Conservation (phyloP, 2,888 invertebrate species). For the Allolobophora icterica region DNA sequence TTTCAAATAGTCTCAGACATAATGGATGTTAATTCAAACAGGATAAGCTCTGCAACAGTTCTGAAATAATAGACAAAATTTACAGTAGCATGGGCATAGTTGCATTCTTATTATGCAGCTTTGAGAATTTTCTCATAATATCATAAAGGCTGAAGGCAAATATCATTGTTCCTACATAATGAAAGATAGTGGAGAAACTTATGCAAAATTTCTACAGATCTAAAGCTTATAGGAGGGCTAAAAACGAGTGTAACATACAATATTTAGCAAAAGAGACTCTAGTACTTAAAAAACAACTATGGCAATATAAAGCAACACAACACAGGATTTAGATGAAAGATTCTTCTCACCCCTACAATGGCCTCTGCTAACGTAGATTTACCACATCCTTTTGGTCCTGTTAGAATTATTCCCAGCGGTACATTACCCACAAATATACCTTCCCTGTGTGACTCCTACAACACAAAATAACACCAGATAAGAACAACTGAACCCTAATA, state of each 20-base stretch:
- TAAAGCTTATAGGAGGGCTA: no score
- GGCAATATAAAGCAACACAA: not conserved
- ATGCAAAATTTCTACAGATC: no score
- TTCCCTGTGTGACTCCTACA: not conserved
- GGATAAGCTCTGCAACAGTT: no score
- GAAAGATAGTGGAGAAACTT: no score
- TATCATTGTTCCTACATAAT: no score
- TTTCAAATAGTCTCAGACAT: no score
- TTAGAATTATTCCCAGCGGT: not conserved
- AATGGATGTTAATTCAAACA: no score
- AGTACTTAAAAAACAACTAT: not conserved
- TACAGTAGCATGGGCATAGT: no score
- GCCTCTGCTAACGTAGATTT: slow-evolving; percentile 6
- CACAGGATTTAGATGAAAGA: not conserved
- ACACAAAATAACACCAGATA: not conserved
- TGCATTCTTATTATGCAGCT: no score
- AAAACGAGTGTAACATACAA: not conserved
- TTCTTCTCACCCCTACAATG: not conserved
- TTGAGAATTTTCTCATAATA: no score
- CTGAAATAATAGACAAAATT: no score
- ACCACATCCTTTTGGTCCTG: slow-evolving; percentile 4
- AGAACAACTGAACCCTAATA: not conserved
- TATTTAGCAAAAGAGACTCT: not conserved
- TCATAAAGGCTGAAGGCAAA: no score
- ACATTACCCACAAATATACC: not conserved